phyloP scores from a whole-genome alignment of 2,888 invertebrate species.

The Gandaritis pyraliata region DNA sequence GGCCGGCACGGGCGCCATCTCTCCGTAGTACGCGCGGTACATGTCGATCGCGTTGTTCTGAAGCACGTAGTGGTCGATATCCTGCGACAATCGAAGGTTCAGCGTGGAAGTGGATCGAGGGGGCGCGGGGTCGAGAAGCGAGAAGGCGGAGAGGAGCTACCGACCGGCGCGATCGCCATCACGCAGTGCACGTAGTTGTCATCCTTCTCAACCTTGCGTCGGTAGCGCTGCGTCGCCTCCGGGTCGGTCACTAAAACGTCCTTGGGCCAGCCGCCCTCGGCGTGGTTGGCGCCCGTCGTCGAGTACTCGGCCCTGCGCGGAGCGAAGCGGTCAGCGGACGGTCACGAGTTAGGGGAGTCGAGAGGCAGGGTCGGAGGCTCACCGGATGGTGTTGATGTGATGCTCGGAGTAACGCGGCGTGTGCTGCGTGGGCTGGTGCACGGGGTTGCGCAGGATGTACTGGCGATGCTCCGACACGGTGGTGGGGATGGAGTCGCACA shows the following conservation, averaged over 20 bases:
- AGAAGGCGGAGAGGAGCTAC: neutral
- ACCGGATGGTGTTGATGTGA: conserved; percentile 84
- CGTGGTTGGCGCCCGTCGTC: conserved; percentile 87
- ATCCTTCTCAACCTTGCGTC: conserved; percentile 92
- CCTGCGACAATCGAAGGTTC: conserved; percentile 71
- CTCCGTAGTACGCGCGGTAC: conserved; percentile 93
- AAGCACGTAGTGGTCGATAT: conserved; percentile 91
- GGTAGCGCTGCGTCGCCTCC: conserved; percentile 89
- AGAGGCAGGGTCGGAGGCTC: conserved; percentile 6
- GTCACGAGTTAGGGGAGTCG: no score
- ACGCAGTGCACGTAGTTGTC: conserved; percentile 89
- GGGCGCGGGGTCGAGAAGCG: neutral
- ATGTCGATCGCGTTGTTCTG: conserved; percentile 97
- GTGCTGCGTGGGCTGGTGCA: conserved; percentile 77
- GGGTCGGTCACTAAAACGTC: conserved; percentile 86
- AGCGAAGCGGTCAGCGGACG: neutral
- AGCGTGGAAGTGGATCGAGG: neutral
- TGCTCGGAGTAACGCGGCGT: conserved; percentile 67
- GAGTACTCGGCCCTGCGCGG: conserved; percentile 81
- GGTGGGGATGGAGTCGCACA: conserved; percentile 67
- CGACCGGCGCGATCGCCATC: conserved; percentile 72
- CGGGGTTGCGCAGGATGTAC: conserved; percentile 81
- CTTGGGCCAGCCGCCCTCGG: conserved; percentile 93
- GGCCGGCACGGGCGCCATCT: conserved; percentile 86
- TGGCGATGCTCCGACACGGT: conserved; percentile 59